Percentiles rank a stretch among this genome's conserved stretches.
Evolutionary conservation across 2,797 vertebrate species (phyloP).

Genomic region (Falco novaeseelandiae): DNA sequence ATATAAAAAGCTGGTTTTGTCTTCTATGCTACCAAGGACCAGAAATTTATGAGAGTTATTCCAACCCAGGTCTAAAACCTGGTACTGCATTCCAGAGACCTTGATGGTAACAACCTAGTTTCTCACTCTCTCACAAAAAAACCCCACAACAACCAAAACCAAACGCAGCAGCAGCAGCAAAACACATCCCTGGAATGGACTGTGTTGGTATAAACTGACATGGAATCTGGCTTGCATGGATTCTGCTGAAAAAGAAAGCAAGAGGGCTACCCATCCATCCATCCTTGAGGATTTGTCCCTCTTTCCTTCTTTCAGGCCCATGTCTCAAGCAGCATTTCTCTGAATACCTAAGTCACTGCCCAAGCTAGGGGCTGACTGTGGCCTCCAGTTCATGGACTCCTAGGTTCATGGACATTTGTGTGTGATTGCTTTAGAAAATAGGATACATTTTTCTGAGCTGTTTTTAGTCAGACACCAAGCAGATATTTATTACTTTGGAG

Average conservation of each 20-base stretch:
- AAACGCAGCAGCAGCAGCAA: background rate
- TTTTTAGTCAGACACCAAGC: background rate
- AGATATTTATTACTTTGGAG: slow-evolving; percentile 5
- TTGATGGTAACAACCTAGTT: background rate
- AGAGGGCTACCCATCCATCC: background rate
- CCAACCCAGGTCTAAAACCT: background rate
- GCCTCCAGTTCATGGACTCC: background rate
- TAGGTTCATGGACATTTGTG: background rate
- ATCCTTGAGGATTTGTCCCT: background rate
- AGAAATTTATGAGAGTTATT: background rate
- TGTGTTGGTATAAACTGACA: background rate
- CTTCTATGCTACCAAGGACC: background rate
- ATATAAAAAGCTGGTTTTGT: background rate
- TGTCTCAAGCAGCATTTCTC: background rate
- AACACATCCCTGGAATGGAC: background rate
- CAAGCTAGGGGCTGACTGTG: background rate
- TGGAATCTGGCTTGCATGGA: background rate
- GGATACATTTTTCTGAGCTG: background rate
- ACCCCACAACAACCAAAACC: background rate
- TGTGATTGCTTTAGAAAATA: background rate
- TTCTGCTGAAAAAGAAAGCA: background rate
- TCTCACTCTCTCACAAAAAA: background rate
- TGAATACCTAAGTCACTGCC: background rate
- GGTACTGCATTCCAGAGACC: background rate
- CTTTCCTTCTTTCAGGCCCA: background rate